Evolutionary conservation across 2,888 invertebrate species (phyloP).

Genomic region (Andrena minutula): DNA sequence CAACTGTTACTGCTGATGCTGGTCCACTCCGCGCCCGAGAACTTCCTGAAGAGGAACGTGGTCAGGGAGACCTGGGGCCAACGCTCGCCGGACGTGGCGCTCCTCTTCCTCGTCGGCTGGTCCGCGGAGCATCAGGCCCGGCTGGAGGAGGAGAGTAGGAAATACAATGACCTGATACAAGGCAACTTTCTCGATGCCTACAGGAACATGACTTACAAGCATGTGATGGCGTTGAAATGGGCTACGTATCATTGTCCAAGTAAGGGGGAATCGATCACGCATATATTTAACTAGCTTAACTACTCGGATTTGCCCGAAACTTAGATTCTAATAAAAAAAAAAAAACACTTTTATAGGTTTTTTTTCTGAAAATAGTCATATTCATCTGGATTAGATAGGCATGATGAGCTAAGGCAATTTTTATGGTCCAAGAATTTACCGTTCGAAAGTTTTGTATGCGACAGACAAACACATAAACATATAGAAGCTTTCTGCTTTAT

Average conservation of each 20-base stretch:
- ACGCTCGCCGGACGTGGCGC: slow-evolving; percentile 74
- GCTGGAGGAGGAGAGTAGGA: slow-evolving; percentile 82
- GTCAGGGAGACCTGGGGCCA: slow-evolving; percentile 86
- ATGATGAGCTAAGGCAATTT: no score
- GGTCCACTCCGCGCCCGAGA: slow-evolving; percentile 86
- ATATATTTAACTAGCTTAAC: no score
- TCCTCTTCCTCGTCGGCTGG: slow-evolving; percentile 85
- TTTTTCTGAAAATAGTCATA: no score
- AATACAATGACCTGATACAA: slow-evolving; percentile 86
- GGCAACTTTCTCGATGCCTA: slow-evolving; percentile 86
- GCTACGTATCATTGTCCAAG: slow-evolving; percentile 85
- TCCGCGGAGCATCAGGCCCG: slow-evolving; percentile 78
- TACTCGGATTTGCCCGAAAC: no score
- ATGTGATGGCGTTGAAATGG: slow-evolving; percentile 87
- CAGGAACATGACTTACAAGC: slow-evolving; percentile 87
- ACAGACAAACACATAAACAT: no score
- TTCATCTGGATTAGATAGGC: no score
- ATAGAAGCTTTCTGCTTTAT: no score
- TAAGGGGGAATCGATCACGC: slow-evolving; percentile 61
- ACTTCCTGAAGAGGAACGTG: slow-evolving; percentile 83
- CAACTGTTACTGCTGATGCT: slow-evolving; percentile 84
- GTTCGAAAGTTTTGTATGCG: no score
- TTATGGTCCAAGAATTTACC: no score
- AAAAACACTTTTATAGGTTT: no score
- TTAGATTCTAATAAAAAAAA: no score